These are phyloP conservation scores for Hormaphis cornu DNA, from an alignment of 1,140 invertebrate species.

Conservation along the genomic window DNA sequence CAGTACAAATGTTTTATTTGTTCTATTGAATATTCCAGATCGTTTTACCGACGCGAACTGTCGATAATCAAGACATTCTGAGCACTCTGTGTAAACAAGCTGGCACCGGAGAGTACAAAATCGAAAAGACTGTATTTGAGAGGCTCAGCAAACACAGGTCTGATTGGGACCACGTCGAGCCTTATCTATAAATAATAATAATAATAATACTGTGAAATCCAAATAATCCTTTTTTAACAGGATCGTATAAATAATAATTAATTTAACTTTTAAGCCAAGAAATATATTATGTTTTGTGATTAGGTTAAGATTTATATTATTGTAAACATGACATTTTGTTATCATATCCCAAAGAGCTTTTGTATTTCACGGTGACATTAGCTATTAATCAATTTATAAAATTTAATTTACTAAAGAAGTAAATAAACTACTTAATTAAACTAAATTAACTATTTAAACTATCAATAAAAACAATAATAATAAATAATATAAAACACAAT, in stretches of 20 bases:
- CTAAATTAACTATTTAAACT: slow-evolving; percentile 1
- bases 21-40: slow-evolving; percentile 49
- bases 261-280: slow-evolving; percentile 2
- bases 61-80: slow-evolving; percentile 83
- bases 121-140: slow-evolving; percentile 75
- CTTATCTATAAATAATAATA: slow-evolving; percentile 25
- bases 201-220: no score
- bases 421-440: no score
- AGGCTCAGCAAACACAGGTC: slow-evolving; percentile 75
- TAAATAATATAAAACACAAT: no score
- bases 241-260: background rate
- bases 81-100: slow-evolving; percentile 89
- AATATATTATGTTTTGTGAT: slow-evolving; percentile 19
- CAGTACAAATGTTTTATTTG: background rate
- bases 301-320: slow-evolving; percentile 19
- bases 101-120: slow-evolving; percentile 83
- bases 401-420: background rate
- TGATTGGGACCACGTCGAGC: slow-evolving; percentile 52
- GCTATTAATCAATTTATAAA: no score
- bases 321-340: background rate
- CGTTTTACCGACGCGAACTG: slow-evolving; percentile 83
- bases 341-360: slow-evolving; percentile 7
- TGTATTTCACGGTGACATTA: slow-evolving; percentile 6
- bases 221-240: background rate
- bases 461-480: background rate